phyloP scores from a whole-genome alignment of 2,113 vertebrate species.

The Cryptotis parvus region DNA sequence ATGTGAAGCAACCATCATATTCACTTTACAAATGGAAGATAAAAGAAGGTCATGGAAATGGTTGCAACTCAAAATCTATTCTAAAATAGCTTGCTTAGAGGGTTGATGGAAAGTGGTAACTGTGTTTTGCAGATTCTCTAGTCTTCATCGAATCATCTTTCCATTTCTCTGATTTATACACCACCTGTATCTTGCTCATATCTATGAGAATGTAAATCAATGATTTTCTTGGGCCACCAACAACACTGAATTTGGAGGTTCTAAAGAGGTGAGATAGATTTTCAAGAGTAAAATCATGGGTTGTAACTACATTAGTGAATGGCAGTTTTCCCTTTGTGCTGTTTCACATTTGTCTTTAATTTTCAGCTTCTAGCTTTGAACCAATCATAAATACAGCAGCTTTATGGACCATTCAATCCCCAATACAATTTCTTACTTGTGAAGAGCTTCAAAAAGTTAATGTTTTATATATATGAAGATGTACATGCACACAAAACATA shows the following conservation, averaged over 20 bases:
- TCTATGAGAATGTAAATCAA: not conserved
- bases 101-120: not conserved
- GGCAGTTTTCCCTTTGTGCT: not conserved
- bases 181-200: not conserved
- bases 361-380: not conserved
- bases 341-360: not conserved
- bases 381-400: not conserved
- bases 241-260: not conserved
- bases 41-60: not conserved
- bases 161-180: not conserved
- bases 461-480: not conserved
- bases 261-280: not conserved
- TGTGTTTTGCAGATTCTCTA: fast-evolving
- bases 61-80: not conserved
- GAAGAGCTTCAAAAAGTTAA: not conserved
- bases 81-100: not conserved
- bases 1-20: not conserved
- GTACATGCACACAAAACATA: not conserved
- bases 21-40: not conserved
- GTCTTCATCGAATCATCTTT: not conserved
- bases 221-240: not conserved
- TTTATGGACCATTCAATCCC: not conserved
- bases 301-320: not conserved
- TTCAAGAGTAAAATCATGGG: not conserved
- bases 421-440: not conserved